These are phyloP conservation scores for Phaethon lepturus DNA, from an alignment of 2,113 vertebrate species.

Conservation along the genomic window DNA sequence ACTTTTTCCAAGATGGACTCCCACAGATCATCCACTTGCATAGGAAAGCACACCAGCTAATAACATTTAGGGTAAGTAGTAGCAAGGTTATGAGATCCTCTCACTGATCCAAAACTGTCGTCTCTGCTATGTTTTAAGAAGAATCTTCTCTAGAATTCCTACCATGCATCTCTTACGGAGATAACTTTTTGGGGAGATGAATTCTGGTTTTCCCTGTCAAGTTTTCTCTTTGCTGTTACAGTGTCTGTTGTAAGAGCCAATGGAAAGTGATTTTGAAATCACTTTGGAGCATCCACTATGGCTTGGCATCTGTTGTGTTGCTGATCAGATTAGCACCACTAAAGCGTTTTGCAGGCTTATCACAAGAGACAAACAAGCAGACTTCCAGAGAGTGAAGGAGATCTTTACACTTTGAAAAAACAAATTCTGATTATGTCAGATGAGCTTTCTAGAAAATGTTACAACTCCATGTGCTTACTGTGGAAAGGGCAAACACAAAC, in stretches of 20 bases:
- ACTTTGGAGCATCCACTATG: not conserved
- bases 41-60: not conserved
- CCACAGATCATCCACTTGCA: not conserved
- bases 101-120: not conserved
- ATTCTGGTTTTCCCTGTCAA: not conserved
- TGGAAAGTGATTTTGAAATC: not conserved
- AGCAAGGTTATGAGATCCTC: not conserved
- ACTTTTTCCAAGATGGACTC: not conserved
- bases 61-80: not conserved
- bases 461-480: not conserved
- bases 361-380: not conserved
- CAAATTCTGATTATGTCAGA: not conserved
- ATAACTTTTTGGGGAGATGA: not conserved
- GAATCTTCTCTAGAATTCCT: not conserved
- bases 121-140: not conserved
- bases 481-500: not conserved
- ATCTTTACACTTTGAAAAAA: not conserved
- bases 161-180: not conserved
- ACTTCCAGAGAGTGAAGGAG: not conserved
- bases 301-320: not conserved
- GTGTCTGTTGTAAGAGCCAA: not conserved
- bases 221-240: not conserved
- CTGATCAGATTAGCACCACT: not conserved
- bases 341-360: not conserved
- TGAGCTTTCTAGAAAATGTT: not conserved